phyloP scores from a whole-genome alignment of 2,113 vertebrate species.

The Apeltes quadracus region DNA sequence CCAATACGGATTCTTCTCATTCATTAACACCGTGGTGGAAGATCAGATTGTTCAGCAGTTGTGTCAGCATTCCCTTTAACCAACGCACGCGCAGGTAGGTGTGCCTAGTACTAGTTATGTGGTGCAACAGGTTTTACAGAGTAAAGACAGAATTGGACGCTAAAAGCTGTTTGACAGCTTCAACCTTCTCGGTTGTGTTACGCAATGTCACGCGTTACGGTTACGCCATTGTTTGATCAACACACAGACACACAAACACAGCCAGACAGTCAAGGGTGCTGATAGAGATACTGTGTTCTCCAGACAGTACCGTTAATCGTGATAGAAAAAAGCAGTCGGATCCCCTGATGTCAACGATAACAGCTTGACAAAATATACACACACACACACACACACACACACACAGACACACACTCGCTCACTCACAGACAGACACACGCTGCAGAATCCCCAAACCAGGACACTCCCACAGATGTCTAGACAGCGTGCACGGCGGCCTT shows the following conservation, averaged over 20 bases:
- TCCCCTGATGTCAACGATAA: slow-evolving; percentile 65
- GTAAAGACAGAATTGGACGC: background rate
- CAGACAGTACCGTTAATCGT: slow-evolving; percentile 58
- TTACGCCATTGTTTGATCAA: slow-evolving; percentile 57
- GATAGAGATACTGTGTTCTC: slow-evolving; percentile 46
- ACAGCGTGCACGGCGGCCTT: slow-evolving; percentile 48
- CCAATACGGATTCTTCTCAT: slow-evolving; percentile 15
- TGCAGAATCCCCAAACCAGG: slow-evolving; percentile 52
- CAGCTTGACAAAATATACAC: slow-evolving; percentile 46
- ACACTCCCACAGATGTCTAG: slow-evolving; percentile 68
- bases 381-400: slow-evolving; percentile 20
- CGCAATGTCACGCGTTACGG: no score
- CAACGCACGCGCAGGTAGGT: background rate
- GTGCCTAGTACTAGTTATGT: slow-evolving; percentile 23
- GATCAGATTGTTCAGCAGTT: slow-evolving; percentile 36
- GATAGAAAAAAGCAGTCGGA: slow-evolving; percentile 60
- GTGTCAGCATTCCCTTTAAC: background rate
- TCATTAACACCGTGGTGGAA: slow-evolving; percentile 18
- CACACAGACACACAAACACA: background rate
- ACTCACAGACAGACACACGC: background rate
- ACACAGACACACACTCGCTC: slow-evolving; percentile 23
- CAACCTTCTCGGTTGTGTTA: slow-evolving; percentile 26
- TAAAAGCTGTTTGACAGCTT: slow-evolving; percentile 46
- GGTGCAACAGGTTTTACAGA: slow-evolving; percentile 58
- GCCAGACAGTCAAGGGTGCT: slow-evolving; percentile 43